A percentile compares a stretch with the other conserved stretches of the same genome.
phyloP scores from a whole-genome alignment of 2,797 vertebrate genomes.

The Nyctibius grandis region DNA sequence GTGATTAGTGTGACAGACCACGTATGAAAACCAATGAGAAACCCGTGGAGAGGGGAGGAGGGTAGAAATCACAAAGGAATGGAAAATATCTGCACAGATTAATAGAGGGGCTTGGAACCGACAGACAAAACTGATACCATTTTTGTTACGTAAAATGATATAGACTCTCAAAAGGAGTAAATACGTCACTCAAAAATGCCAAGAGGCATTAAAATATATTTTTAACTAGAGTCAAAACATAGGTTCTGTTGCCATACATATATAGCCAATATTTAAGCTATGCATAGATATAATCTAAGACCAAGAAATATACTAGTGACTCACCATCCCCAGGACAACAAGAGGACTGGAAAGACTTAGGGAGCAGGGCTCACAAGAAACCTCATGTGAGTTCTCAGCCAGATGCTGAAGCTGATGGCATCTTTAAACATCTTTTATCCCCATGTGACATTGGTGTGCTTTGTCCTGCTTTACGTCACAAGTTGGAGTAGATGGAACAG shows the following conservation, averaged over 20 bases:
- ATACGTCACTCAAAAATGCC: not conserved
- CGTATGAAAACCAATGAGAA: not conserved
- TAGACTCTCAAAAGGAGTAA: not conserved
- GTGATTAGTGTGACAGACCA: not conserved
- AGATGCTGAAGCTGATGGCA: not conserved
- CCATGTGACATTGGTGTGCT: not conserved
- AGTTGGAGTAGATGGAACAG: not conserved
- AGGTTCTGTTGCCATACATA: not conserved
- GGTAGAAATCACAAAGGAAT: not conserved
- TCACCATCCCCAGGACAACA: not conserved
- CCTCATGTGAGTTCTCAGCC: not conserved
- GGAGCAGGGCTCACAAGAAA: not conserved
- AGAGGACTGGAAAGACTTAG: not conserved
- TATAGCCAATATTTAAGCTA: not conserved
- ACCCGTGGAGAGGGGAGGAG: not conserved
- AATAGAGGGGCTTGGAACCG: not conserved
- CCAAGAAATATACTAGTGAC: not conserved
- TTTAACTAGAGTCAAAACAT: not conserved
- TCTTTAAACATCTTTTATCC: not conserved
- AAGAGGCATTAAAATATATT: not conserved
- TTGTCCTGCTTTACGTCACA: not conserved
- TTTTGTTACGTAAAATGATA: rapidly evolving
- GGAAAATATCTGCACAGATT: not conserved
- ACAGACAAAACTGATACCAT: not conserved
- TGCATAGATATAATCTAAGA: not conserved